Conservation (phyloP, 2,797 vertebrate genomes). For the Sebastes reedi region DNA sequence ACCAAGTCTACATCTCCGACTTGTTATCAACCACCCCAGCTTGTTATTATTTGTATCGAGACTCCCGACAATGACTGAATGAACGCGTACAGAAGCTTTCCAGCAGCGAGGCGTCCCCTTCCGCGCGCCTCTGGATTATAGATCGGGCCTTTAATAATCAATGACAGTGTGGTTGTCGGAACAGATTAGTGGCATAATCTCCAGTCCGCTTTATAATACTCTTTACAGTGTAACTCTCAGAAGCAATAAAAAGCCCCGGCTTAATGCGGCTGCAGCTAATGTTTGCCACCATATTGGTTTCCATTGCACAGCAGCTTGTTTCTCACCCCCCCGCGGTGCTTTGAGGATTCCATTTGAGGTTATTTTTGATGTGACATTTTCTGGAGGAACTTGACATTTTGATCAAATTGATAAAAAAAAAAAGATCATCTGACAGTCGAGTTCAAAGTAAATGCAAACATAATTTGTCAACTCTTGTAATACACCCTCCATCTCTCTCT, state of each 20-base stretch:
- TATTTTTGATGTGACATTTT: constrained; percentile 42
- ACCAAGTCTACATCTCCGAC: not conserved
- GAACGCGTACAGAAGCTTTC: not conserved
- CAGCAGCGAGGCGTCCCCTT: not conserved
- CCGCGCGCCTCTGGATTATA: constrained; percentile 61
- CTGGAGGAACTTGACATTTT: constrained; percentile 43
- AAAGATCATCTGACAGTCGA: constrained; percentile 21
- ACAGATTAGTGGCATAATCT: constrained; percentile 75
- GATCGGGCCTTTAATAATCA: constrained; percentile 73
- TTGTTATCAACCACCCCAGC: constrained; percentile 1
- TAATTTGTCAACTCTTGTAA: not conserved
- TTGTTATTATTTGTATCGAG: not conserved
- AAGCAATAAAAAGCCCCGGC: constrained; percentile 48
- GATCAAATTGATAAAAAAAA: constrained; percentile 34
- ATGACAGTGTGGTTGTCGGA: constrained; percentile 59
- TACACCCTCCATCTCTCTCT: not conserved
- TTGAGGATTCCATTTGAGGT: constrained; percentile 30
- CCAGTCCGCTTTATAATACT: constrained; percentile 58
- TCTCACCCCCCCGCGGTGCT: not conserved
- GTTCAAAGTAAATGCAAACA: constrained; percentile 3
- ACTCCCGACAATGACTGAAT: not conserved
- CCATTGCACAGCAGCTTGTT: constrained; percentile 6
- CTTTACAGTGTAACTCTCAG: constrained; percentile 55
- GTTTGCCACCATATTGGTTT: constrained; percentile 54
- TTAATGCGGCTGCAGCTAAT: constrained; percentile 45